Conservation (phyloP, 2,888 invertebrate species). For the Harpalus rufipes region DNA sequence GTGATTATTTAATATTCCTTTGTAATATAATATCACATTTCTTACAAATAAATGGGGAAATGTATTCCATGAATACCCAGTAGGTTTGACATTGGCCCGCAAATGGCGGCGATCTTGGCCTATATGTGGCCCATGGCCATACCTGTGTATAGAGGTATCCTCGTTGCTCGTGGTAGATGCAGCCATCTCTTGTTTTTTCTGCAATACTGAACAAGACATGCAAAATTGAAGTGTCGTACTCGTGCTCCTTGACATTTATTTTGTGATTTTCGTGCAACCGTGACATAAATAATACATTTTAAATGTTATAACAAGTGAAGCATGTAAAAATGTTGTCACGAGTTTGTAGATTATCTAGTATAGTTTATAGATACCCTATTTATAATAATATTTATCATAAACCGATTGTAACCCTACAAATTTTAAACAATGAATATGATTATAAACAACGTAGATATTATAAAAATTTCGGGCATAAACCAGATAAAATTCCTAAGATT, state of each 20-base stretch:
- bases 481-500: slow-evolving; percentile 74
- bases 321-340: slow-evolving; percentile 56
- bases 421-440: slow-evolving; percentile 65
- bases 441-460: slow-evolving; percentile 74
- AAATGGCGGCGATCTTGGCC: no score
- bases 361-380: slow-evolving; percentile 53
- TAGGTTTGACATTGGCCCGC: no score
- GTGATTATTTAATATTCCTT: no score
- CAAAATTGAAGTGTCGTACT: neutral
- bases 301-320: slow-evolving; percentile 15
- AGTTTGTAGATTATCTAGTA: slow-evolving; percentile 57
- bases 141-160: no score
- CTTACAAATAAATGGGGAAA: no score
- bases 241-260: slow-evolving; percentile 23
- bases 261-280: neutral
- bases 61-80: no score
- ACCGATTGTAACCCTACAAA: slow-evolving; percentile 65
- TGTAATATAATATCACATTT: no score
- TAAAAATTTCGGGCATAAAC: slow-evolving; percentile 81
- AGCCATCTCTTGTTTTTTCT: slow-evolving; percentile 20
- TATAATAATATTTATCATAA: slow-evolving; percentile 53
- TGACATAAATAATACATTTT: slow-evolving; percentile 55
- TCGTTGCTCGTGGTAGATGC: neutral
- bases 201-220: neutral
- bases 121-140: no score